Evolutionary conservation across 2,888 invertebrate species (phyloP).

Genomic region (Melangyna quadrimaculata): DNA sequence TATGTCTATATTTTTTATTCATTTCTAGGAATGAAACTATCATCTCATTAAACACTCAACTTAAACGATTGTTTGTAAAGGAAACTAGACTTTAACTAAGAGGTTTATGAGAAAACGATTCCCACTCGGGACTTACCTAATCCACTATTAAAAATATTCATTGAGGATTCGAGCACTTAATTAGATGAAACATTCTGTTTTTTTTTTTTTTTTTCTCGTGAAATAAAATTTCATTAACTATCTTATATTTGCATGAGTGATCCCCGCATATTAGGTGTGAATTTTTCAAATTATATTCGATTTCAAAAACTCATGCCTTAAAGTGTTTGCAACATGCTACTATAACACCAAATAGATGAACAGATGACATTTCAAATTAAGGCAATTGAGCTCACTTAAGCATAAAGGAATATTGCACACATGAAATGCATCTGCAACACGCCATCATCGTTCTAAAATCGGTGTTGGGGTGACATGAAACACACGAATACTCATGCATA

Average conservation of each 20-base stretch:
- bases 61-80: too few species aligned
- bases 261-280: not conserved
- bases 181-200: not conserved
- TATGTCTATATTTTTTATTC: too few species aligned
- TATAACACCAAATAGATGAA: constrained; percentile 22
- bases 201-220: too few species aligned
- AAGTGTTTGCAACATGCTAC: constrained; percentile 19
- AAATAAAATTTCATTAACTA: not conserved
- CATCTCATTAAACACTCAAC: too few species aligned
- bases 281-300: not conserved
- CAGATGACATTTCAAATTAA: constrained; percentile 33
- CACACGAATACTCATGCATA: not conserved
- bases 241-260: not conserved
- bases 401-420: constrained; percentile 25
- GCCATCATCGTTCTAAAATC: constrained; percentile 1
- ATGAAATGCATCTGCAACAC: constrained; percentile 57
- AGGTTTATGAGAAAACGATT: too few species aligned
- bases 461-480: constrained; percentile 1
- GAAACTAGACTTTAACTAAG: too few species aligned
- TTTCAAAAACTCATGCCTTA: not conserved
- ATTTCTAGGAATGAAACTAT: too few species aligned
- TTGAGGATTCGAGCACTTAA: too few species aligned
- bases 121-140: too few species aligned
- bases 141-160: too few species aligned
- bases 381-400: constrained; percentile 46